A percentile compares a stretch with the other conserved stretches of the same genome.
Evolutionary conservation across 1,140 invertebrate genomes (phyloP).

Genomic region (Neodiprion pinetum): DNA sequence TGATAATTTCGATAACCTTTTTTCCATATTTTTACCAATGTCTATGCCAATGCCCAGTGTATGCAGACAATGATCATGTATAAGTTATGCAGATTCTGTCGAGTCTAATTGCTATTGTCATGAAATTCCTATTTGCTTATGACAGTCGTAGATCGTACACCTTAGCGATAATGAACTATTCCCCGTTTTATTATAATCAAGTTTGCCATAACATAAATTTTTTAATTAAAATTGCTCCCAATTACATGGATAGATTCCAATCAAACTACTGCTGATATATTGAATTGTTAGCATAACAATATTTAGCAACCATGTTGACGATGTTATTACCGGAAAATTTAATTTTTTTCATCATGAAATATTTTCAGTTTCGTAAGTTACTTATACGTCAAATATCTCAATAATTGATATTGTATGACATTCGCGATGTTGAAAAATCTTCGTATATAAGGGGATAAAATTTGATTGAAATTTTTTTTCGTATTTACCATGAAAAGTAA

Average conservation of each 20-base stretch:
- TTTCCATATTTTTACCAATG: neutral
- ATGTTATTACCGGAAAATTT: neutral
- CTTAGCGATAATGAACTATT: neutral
- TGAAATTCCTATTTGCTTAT: conserved; percentile 4
- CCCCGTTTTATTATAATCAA: neutral
- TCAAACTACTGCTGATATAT: neutral
- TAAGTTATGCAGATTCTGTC: neutral
- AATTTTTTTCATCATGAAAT: neutral
- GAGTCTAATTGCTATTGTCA: neutral
- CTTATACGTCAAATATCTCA: neutral
- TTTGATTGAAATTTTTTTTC: too few relatives aligned
- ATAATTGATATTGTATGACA: neutral
- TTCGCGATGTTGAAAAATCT: too few relatives aligned
- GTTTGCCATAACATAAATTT: neutral
- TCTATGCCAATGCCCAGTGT: neutral
- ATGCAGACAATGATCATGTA: neutral
- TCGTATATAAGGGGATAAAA: too few relatives aligned
- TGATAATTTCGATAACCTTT: neutral
- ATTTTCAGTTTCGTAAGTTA: neutral
- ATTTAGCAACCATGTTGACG: neutral
- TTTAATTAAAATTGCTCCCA: neutral
- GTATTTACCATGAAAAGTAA: too few relatives aligned
- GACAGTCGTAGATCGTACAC: neutral
- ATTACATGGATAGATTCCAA: neutral
- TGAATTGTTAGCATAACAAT: neutral